Conservation (phyloP, 2,797 vertebrate genomes). For the Netta rufina region DNA sequence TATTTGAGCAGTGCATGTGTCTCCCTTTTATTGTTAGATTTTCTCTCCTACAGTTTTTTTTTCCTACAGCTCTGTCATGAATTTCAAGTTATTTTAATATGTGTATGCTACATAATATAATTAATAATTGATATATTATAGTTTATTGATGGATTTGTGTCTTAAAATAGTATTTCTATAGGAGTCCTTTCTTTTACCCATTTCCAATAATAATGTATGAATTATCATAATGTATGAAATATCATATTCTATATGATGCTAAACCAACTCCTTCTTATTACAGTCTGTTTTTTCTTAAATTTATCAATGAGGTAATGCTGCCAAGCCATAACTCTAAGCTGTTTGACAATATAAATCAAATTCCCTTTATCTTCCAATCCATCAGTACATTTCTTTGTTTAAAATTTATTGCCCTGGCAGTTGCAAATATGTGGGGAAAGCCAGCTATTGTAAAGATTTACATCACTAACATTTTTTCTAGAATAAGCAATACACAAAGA, state of each 20-base stretch:
- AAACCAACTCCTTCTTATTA: neutral
- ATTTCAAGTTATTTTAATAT: neutral
- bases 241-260: neutral
- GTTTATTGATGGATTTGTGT: neutral
- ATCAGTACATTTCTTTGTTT: slow-evolving; percentile 51
- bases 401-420: slow-evolving; percentile 58
- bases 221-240: neutral
- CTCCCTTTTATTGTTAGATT: neutral
- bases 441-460: slow-evolving; percentile 53
- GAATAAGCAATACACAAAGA: neutral
- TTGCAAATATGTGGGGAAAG: slow-evolving; percentile 13
- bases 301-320: slow-evolving; percentile 34
- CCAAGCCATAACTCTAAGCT: slow-evolving; percentile 33
- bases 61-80: neutral
- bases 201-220: neutral
- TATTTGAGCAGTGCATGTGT: neutral
- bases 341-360: slow-evolving; percentile 80
- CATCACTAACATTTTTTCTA: slow-evolving; percentile 24
- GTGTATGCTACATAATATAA: neutral
- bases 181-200: neutral
- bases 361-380: slow-evolving; percentile 84
- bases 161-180: neutral
- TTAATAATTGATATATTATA: neutral
- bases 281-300: slow-evolving; percentile 9
- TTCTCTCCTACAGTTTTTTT: neutral